phyloP scores from a whole-genome alignment of 2,797 vertebrate species.

The Cynodonichthys magdalenae region DNA sequence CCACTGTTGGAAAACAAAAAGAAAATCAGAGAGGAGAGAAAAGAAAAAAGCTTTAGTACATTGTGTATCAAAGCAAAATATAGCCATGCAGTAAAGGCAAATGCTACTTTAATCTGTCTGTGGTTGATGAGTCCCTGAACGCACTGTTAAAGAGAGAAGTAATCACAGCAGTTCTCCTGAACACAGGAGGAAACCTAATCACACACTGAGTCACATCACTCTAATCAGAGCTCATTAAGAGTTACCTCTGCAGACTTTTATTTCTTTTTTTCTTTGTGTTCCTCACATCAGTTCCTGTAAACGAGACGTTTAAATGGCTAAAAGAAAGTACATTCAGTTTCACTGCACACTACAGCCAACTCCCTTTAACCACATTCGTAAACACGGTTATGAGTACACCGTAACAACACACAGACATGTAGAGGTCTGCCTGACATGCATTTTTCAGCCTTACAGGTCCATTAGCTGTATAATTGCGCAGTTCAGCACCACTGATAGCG shows the following conservation, averaged over 20 bases:
- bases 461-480: constrained; percentile 55
- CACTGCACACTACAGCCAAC: neutral
- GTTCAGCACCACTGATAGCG: constrained; percentile 39
- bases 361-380: constrained; percentile 4
- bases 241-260: constrained; percentile 28
- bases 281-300: constrained; percentile 25
- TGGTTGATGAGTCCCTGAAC: constrained; percentile 42
- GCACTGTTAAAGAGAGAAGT: constrained; percentile 40
- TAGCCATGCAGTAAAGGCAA: constrained; percentile 17
- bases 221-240: constrained; percentile 59
- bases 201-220: constrained; percentile 60
- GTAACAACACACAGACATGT: constrained; percentile 7
- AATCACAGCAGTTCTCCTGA: constrained; percentile 54
- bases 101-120: constrained; percentile 18
- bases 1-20: neutral
- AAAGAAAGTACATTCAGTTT: constrained; percentile 8
- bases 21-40: neutral
- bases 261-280: constrained; percentile 17
- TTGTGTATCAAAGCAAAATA: constrained; percentile 4
- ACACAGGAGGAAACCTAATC: constrained; percentile 55
- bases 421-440: constrained; percentile 37
- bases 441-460: constrained; percentile 37
- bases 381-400: constrained; percentile 4
- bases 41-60: neutral
- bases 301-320: constrained; percentile 14